Evolutionary conservation across 1,140 invertebrate genomes (phyloP).

Genomic region (Ridgeia piscesae): DNA sequence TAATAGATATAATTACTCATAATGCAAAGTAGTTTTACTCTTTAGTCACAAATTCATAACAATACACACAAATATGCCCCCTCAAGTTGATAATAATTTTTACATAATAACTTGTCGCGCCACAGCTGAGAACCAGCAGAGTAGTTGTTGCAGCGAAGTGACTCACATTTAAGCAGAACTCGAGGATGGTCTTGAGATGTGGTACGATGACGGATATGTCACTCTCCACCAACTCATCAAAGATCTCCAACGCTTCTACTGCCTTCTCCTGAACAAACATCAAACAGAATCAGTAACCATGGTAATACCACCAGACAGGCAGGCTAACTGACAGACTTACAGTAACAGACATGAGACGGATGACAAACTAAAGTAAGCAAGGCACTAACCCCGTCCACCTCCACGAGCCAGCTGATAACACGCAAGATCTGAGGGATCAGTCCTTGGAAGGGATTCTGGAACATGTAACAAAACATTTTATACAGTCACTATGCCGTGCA

Average conservation of each 20-base stretch:
- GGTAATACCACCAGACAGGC: background rate
- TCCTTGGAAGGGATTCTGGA: constrained; percentile 65
- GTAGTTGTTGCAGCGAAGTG: background rate
- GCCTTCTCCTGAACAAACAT: constrained; percentile 62
- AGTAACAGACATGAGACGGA: too few species aligned
- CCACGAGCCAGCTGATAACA: constrained; percentile 62
- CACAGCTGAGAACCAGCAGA: background rate
- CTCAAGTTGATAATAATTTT: background rate
- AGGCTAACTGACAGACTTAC: too few species aligned
- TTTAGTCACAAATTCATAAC: background rate
- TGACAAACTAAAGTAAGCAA: background rate
- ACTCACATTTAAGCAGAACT: constrained; percentile 68
- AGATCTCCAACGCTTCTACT: constrained; percentile 69
- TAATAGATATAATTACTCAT: background rate
- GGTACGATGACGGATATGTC: constrained; percentile 67
- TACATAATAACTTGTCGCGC: background rate
- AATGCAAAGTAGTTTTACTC: too few species aligned
- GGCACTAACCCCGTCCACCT: constrained; percentile 56
- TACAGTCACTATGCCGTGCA: background rate
- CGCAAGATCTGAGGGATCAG: constrained; percentile 68
- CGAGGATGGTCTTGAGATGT: constrained; percentile 67
- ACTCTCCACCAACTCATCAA: constrained; percentile 73
- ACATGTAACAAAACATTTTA: constrained; percentile 30
- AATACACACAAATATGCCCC: background rate
- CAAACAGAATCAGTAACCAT: background rate